These are phyloP conservation scores for Ursus arctos DNA, from an alignment of 2,113 vertebrate genomes.

Conservation along the genomic window DNA sequence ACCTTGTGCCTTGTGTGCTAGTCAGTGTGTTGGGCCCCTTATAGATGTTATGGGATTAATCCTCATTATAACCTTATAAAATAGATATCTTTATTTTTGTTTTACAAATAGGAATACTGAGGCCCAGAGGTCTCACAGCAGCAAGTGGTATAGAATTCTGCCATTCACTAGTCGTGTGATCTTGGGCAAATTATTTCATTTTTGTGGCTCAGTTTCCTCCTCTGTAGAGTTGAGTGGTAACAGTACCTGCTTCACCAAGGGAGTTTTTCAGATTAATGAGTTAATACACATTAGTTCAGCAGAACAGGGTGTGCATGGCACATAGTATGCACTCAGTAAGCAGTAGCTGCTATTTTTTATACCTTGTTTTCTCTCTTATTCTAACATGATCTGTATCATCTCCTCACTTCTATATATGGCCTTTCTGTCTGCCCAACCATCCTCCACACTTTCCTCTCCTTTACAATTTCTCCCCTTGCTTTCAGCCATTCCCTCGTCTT, in stretches of 20 bases:
- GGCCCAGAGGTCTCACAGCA: background rate
- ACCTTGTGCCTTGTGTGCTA: background rate
- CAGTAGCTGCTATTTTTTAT: background rate
- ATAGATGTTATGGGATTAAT: constrained; percentile 36
- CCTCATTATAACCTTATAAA: background rate
- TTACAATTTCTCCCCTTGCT: background rate
- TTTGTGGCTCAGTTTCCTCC: constrained; percentile 32
- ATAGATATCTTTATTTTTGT: background rate
- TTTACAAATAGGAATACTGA: constrained; percentile 36
- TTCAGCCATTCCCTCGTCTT: background rate
- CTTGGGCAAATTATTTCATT: background rate
- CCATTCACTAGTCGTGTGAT: background rate
- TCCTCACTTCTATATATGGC: background rate
- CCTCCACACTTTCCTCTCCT: background rate
- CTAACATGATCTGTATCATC: background rate
- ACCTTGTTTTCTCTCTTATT: background rate
- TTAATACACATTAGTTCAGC: background rate
- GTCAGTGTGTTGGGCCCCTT: background rate
- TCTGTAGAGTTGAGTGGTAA: constrained; percentile 7
- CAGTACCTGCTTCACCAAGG: background rate
- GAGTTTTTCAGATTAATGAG: background rate
- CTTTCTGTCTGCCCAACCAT: background rate
- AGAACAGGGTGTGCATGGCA: background rate
- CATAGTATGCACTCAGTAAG: background rate
- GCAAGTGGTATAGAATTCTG: background rate